Base-by-base conservation (phyloP, 2,888 invertebrate species). In the Parnassius mnemosyne region DNA sequence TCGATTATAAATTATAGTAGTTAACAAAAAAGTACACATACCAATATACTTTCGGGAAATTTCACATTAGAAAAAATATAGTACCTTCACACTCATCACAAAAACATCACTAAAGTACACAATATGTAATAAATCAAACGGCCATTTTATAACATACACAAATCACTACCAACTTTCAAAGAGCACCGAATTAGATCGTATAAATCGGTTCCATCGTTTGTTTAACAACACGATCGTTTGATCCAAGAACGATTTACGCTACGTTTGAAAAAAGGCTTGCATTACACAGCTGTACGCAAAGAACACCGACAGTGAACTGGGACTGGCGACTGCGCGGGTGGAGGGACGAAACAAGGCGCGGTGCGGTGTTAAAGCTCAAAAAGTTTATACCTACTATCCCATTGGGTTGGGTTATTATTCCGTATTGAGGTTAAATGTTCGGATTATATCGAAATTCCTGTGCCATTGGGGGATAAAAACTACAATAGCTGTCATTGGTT, bases 141-240 rank as follows among this genome's bases (percentile, higher is more conserved):
- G 34, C 13, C 20, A 49, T 61, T 57, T 61, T 53, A 56, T 34
- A 16, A 61, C 47, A 47, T 47, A 61, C 46, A 61, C 61, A 61
- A 57, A 61, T 57, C 61, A 61, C 57, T 53, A 41, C 3, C 11
- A 47, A 13, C 44, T 57, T 53, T 61, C 61, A 57, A 61, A 61
- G 61, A 25, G 57, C 61, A 53, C 57, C 13, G 53, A 61, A 61
- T 61, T 61, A 61, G 61, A 61, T 61, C 61, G 49, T 53, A 49
- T 57, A 53, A 57, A 61, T 61, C 16, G 60, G 41, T 41, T 54
- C 25, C 49, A 60, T 60, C 56, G 61, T 57, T 57, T 61, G 61
- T 61, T 61, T 61, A 61, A 61, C 61, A 61, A 61, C 61, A 61
- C 16, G 57, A 50, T 51, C 56, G 56, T 61, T 61, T 61, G 61